Evolutionary conservation across 2,113 vertebrate species (phyloP).

Genomic region (Thermophis baileyi): DNA sequence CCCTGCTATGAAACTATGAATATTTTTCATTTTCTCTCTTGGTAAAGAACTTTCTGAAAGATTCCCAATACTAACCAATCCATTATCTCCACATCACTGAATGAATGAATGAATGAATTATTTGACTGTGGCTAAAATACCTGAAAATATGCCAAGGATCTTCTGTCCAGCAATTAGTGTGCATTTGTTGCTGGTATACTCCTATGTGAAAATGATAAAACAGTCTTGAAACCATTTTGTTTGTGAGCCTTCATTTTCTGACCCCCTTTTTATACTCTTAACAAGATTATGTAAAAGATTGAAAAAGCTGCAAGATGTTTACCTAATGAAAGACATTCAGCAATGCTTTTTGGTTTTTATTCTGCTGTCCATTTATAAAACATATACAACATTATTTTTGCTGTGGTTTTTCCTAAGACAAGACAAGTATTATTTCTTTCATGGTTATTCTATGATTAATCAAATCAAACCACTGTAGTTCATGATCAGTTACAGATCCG

Average conservation of each 20-base stretch:
- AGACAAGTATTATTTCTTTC: background rate
- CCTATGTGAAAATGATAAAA: background rate
- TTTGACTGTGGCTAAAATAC: constrained; percentile 18
- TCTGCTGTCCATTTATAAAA: background rate
- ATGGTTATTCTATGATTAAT: background rate
- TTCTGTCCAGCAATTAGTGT: constrained; percentile 14
- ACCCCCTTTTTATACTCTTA: background rate
- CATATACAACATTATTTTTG: background rate
- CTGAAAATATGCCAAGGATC: constrained; percentile 1
- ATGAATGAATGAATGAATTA: constrained; percentile 17
- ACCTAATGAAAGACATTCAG: background rate
- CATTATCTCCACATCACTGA: background rate
- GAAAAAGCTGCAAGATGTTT: background rate
- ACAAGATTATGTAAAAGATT: background rate
- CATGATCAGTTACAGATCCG: background rate
- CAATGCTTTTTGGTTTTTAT: background rate
- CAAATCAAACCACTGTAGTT: background rate
- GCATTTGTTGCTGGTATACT: background rate
- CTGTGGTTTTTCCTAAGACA: background rate
- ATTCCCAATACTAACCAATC: background rate
- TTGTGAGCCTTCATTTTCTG: background rate
- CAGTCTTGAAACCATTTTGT: background rate
- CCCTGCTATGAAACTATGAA: constrained; percentile 11
- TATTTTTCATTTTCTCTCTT: constrained; percentile 34
- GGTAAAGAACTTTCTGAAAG: constrained; percentile 10